phyloP scores from a whole-genome alignment of 2,888 invertebrate species.

The Folsomia manolachei region DNA sequence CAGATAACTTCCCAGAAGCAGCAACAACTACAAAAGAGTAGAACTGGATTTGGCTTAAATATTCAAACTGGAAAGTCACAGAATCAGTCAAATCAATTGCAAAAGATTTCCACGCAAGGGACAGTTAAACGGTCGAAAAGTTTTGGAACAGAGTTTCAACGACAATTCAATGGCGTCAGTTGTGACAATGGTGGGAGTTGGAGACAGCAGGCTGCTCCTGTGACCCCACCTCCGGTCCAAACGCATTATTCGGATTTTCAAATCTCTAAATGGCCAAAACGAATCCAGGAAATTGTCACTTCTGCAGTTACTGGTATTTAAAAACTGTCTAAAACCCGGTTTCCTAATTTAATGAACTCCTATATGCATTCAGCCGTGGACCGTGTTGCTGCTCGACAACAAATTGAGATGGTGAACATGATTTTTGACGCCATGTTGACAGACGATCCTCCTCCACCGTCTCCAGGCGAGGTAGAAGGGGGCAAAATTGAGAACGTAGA shows the following conservation, averaged over 20 bases:
- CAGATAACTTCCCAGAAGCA: slow-evolving; percentile 1
- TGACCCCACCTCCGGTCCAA: slow-evolving; percentile 8
- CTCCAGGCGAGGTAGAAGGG: not conserved
- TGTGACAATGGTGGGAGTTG: no score
- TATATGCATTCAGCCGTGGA: slow-evolving; percentile 36
- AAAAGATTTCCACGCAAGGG: not conserved
- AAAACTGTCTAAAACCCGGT: not conserved
- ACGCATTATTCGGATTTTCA: slow-evolving; percentile 43
- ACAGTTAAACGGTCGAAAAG: slow-evolving; percentile 46
- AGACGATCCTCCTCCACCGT: not conserved
- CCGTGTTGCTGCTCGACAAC: slow-evolving; percentile 43
- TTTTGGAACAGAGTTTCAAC: slow-evolving; percentile 37
- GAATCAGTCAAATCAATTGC: slow-evolving; percentile 6
- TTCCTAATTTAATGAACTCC: not conserved
- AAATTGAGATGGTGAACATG: slow-evolving; percentile 48
- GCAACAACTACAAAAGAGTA: slow-evolving; percentile 32
- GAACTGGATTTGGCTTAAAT: slow-evolving; percentile 35
- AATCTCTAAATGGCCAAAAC: slow-evolving; percentile 45
- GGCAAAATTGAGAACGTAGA: not conserved
- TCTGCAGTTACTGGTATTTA: slow-evolving; percentile 42
- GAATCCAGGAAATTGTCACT: slow-evolving; percentile 45
- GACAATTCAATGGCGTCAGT: slow-evolving; percentile 13
- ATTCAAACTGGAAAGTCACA: slow-evolving; percentile 17
- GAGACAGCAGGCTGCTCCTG: slow-evolving; percentile 10
- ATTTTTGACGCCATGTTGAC: slow-evolving; percentile 46